Evolutionary conservation across 2,797 vertebrate genomes (phyloP).

Genomic region (Siniperca undulata): DNA sequence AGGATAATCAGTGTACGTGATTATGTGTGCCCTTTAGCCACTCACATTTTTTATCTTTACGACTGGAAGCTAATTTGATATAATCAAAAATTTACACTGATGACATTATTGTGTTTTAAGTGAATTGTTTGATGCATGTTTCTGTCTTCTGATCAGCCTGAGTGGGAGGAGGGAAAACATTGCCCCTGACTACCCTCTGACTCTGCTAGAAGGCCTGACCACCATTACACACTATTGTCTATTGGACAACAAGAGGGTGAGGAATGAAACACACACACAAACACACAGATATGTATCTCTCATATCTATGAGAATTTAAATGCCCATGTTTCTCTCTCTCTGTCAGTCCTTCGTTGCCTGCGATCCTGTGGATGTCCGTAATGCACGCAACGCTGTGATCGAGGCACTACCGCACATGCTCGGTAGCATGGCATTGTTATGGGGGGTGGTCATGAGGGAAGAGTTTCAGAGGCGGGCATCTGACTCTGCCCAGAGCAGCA

Average conservation of each 20-base stretch:
- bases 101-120: neutral
- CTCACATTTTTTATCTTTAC: neutral
- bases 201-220: slow-evolving; percentile 95
- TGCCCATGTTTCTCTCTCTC: neutral
- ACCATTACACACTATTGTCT: slow-evolving; percentile 96
- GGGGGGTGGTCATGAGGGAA: slow-evolving; percentile 90
- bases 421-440: slow-evolving; percentile 92
- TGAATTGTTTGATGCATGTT: slow-evolving; percentile 1
- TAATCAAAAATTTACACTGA: neutral
- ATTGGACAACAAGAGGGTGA: slow-evolving; percentile 93
- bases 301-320: neutral
- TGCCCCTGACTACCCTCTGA: slow-evolving; percentile 95
- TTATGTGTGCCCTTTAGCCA: neutral
- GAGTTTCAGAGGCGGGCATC: slow-evolving; percentile 87
- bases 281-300: neutral
- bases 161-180: slow-evolving; percentile 92
- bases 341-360: slow-evolving; percentile 66
- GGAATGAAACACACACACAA: slow-evolving; percentile 18
- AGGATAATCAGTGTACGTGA: neutral
- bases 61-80: neutral
- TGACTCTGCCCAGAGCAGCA: slow-evolving; percentile 85
- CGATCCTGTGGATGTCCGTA: slow-evolving; percentile 90
- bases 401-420: slow-evolving; percentile 93
- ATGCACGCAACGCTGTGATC: slow-evolving; percentile 92
- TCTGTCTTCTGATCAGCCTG: slow-evolving; percentile 75